Evolutionary conservation across 2,797 vertebrate genomes (phyloP), one percentile per base, ranked within the genome.

Genomic region (Danio kyathit): DNA sequence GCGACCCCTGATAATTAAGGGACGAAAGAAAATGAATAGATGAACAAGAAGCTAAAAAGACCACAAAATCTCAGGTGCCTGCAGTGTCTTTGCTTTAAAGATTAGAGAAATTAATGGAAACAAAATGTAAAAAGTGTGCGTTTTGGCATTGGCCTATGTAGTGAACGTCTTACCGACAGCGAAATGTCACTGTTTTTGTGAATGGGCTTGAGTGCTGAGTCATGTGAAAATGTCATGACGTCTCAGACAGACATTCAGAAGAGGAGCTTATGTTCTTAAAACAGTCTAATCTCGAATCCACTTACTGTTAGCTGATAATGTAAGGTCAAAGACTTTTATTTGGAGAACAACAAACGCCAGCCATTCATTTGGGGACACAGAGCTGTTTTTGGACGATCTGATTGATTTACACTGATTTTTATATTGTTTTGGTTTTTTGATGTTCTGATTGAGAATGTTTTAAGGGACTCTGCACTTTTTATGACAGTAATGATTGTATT

Each of bases 181-280:
- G 0, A 44, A 74, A 79, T 69, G 63, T 67, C 21, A 48, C 16
- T 74, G 57, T 19, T 52, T 40, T 59, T 59, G 11, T 54, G 44
- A 69, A 40, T 14, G 29, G 11, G 16, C 21, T 19, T 64, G 40
- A 77, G 21, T 7, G 49, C 74, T 16, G 75, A 78, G 52, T 73
- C 46, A 74, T 51, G 13, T n/a, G 48, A 38, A n/a, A 21, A 29
- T 49, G 43, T 43, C 51, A 77, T 74, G 61, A 38, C 1, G 48
- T 19, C 59, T 70, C 52, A 77, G 21, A 21, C 17, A 19, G 54
- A 14, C 29, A 43, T 38, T 48, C 44, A 63, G 52, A 76, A 72
- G 40, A 71, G 54, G 19, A 77, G 66, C 73, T 77, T 80, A 76
- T 21, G 46, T 71, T 72, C 57, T 72, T 79, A 79, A 81, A 70